Conservation (phyloP, 2,797 vertebrate genomes). For the Platalea minor region DNA sequence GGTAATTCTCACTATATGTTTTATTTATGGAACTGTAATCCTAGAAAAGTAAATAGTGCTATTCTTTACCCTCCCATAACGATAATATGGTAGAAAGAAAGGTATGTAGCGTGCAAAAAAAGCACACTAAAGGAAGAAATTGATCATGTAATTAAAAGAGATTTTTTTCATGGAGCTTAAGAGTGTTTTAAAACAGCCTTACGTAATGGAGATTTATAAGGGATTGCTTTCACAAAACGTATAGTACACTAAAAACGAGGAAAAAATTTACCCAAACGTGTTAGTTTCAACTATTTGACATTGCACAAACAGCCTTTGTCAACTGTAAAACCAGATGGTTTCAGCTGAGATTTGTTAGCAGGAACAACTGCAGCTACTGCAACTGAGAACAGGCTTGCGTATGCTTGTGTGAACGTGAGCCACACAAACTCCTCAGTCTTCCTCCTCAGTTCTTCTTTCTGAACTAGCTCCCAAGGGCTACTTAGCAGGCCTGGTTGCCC, state of each 20-base stretch:
- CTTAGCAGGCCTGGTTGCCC: not conserved
- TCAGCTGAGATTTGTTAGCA: not conserved
- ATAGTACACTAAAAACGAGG: not conserved
- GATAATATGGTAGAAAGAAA: not conserved
- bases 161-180: not conserved
- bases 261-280: not conserved
- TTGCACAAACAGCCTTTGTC: not conserved
- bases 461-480: not conserved
- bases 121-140: not conserved
- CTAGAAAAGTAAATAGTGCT: not conserved
- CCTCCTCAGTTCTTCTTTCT: not conserved
- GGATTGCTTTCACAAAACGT: not conserved
- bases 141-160: not conserved
- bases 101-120: not conserved
- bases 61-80: not conserved
- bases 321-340: not conserved
- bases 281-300: not conserved
- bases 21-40: conserved; percentile 26
- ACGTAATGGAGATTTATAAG: not conserved
- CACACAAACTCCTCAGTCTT: not conserved
- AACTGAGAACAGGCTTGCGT: not conserved
- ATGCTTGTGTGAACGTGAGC: not conserved
- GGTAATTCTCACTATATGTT: not conserved
- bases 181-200: not conserved
- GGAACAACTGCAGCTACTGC: not conserved